Conservation (phyloP, 2,888 invertebrate genomes). For the Mimas tiliae region DNA sequence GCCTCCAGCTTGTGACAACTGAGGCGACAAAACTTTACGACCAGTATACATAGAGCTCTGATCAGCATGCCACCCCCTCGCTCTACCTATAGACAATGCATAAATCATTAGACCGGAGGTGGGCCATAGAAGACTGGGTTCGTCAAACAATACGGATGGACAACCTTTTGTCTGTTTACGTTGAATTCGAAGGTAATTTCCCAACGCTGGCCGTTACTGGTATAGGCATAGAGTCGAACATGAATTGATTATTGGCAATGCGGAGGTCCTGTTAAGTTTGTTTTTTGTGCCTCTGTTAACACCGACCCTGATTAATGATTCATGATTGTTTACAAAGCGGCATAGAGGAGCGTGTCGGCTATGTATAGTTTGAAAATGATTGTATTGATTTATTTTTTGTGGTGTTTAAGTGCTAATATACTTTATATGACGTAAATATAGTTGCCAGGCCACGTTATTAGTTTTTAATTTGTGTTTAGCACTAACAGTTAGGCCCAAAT, state of each 20-base stretch:
- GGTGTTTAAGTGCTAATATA: not conserved
- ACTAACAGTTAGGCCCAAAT: no score
- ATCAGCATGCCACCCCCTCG: constrained; percentile 6
- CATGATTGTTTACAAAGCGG: constrained; percentile 43
- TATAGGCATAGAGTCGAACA: constrained; percentile 19
- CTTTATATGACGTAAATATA: not conserved
- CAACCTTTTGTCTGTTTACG: constrained; percentile 18
- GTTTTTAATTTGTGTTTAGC: no score
- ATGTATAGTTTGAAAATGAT: constrained; percentile 9
- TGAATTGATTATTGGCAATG: constrained; percentile 7
- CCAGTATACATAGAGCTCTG: constrained; percentile 6
- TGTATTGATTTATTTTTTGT: constrained; percentile 5
- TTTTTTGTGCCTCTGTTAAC: constrained; percentile 38
- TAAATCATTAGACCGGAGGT: constrained; percentile 28
- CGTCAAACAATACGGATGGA: constrained; percentile 28
- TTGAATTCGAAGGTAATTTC: constrained; percentile 15
- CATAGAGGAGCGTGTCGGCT: constrained; percentile 29
- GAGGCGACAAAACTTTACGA: constrained; percentile 8
- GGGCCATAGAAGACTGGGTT: constrained; percentile 13
- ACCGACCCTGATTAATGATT: constrained; percentile 49
- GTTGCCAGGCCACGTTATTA: no score
- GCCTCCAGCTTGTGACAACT: constrained; percentile 10
- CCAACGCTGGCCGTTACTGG: not conserved
- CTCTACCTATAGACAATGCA: constrained; percentile 17
- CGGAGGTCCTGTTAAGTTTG: constrained; percentile 2